Evolutionary conservation across 1,140 invertebrate species (phyloP).

Genomic region (Bombus terrestris): DNA sequence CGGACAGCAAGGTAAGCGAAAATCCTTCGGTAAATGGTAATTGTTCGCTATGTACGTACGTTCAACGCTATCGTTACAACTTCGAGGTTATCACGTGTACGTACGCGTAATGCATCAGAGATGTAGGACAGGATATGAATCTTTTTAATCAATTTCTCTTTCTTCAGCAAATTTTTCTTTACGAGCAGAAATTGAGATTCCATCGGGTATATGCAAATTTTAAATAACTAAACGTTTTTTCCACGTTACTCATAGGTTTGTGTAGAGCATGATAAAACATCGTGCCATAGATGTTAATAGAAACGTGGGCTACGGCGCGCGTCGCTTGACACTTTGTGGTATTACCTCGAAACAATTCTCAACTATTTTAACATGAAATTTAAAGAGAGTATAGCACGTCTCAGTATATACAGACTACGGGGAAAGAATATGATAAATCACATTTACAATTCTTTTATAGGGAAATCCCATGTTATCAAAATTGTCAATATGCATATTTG

Average conservation of each 20-base stretch:
- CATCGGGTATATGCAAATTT: constrained; percentile 1
- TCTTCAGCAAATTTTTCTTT: neutral
- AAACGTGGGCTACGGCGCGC: too few species aligned
- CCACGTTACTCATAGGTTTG: neutral
- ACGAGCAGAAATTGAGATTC: neutral
- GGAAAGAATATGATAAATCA: too few species aligned
- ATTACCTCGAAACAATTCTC: neutral
- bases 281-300: neutral
- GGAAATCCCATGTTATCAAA: neutral
- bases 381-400: neutral
- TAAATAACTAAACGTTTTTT: neutral
- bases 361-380: neutral
- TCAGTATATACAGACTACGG: too few species aligned
- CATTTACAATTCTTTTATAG: too few species aligned
- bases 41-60: neutral
- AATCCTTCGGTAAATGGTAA: constrained; percentile 45
- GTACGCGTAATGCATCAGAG: neutral
- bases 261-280: neutral
- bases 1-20: constrained; percentile 23
- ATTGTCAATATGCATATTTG: neutral
- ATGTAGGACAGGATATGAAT: neutral
- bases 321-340: neutral
- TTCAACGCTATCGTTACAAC: neutral
- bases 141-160: neutral
- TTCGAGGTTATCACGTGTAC: constrained; percentile 14